phyloP scores from a whole-genome alignment of 2,888 invertebrate genomes.

The Drepana falcataria region DNA sequence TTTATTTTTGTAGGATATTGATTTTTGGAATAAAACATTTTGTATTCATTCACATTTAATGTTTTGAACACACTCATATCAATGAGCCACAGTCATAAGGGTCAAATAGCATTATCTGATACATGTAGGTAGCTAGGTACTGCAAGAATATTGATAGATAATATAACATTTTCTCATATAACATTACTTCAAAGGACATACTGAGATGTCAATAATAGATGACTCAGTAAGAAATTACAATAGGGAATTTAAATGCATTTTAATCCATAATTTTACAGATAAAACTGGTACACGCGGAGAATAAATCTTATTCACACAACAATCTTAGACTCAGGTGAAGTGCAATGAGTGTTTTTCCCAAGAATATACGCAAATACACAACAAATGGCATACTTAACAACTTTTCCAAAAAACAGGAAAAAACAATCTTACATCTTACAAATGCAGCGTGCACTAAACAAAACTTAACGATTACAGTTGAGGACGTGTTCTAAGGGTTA shows the following conservation, averaged over 20 bases:
- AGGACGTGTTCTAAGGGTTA: background rate
- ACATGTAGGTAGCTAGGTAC: background rate
- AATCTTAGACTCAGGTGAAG: constrained; percentile 1
- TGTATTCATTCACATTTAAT: too few species aligned
- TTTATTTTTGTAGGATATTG: too few species aligned
- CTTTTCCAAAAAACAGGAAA: too few species aligned
- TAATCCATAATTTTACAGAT: too few species aligned
- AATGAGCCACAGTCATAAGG: background rate
- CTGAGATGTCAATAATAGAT: background rate
- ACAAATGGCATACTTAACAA: constrained; percentile 23
- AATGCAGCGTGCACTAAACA: background rate
- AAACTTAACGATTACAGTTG: background rate
- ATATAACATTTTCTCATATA: background rate
- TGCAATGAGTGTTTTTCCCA: constrained; percentile 19
- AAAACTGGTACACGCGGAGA: too few species aligned
- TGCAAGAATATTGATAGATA: background rate
- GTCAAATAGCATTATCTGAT: background rate
- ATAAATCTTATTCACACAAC: background rate
- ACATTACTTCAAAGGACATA: constrained; percentile 4
- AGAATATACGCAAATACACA: constrained; percentile 26
- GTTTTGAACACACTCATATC: too few species aligned
- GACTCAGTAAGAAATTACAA: background rate
- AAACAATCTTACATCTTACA: background rate
- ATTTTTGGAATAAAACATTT: too few species aligned
- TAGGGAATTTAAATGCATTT: background rate